A percentile compares a stretch with the other conserved stretches of the same genome.
phyloP scores from a whole-genome alignment of 92 coral and sea anemone species.

The Paramuricea clavata region DNA sequence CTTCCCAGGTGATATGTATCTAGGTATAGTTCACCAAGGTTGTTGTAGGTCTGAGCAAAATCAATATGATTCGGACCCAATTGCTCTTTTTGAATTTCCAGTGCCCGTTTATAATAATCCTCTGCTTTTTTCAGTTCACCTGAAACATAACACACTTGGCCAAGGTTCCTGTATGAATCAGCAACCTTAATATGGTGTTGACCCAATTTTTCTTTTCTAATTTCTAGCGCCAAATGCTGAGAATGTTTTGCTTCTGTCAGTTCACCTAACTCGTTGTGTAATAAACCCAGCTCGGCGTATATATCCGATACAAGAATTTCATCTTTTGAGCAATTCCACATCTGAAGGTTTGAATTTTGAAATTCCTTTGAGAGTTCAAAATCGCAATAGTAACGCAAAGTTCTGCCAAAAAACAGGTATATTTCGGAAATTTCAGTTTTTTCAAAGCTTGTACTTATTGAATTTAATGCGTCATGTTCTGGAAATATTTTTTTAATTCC shows the following conservation, averaged over 20 bases:
- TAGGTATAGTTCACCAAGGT: conserved; percentile 4
- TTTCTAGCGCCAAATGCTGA: not conserved
- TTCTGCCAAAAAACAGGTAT: not conserved
- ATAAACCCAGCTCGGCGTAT: conserved; percentile 25
- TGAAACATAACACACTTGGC: not conserved
- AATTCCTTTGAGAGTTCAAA: not conserved
- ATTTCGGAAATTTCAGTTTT: not conserved
- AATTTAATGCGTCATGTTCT: not conserved
- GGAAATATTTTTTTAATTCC: not conserved
- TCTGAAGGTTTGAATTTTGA: conserved; percentile 15
- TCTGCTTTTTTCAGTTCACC: conserved; percentile 29
- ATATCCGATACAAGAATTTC: conserved; percentile 12
- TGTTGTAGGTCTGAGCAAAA: not conserved
- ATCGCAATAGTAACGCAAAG: not conserved
- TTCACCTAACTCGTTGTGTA: conserved; percentile 8
- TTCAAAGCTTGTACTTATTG: not conserved
- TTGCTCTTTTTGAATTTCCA: not conserved
- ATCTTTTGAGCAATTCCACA: conserved; percentile 25
- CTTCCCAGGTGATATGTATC: not conserved
- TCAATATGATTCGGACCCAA: too few relatives aligned
- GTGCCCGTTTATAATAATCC: not conserved
- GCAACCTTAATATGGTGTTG: conserved; percentile 45
- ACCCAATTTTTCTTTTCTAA: conserved; percentile 27
- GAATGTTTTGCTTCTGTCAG: conserved; percentile 25
- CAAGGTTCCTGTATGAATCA: conserved; percentile 11